These are phyloP conservation scores for Apotomis betuletana DNA, from an alignment of 2,888 invertebrate genomes.

Conservation along the genomic window DNA sequence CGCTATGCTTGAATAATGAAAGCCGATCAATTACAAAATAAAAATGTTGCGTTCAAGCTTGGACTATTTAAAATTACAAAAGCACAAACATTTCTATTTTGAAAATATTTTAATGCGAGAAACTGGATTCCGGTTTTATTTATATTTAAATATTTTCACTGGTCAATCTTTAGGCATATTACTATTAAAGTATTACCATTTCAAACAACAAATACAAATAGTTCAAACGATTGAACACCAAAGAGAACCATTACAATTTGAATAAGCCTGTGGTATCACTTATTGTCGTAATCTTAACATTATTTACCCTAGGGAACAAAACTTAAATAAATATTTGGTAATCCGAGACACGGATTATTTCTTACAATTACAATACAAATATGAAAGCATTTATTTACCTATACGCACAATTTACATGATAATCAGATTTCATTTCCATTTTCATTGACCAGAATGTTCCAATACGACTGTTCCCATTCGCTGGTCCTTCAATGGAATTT, in stretches of 20 bases:
- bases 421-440: slow-evolving; percentile 29
- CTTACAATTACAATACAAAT: slow-evolving; percentile 10
- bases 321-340: slow-evolving; percentile 32
- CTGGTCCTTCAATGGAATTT: slow-evolving; percentile 26
- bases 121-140: too few species aligned
- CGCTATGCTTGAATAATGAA: too few species aligned
- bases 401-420: slow-evolving; percentile 12
- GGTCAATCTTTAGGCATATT: too few species aligned
- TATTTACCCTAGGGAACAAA: slow-evolving; percentile 35
- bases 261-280: slow-evolving; percentile 2
- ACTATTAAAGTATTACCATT: background rate
- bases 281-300: slow-evolving; percentile 1
- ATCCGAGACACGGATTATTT: slow-evolving; percentile 26
- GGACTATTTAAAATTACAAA: too few species aligned
- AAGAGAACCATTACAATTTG: slow-evolving; percentile 8
- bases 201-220: slow-evolving; percentile 9
- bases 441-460: slow-evolving; percentile 15
- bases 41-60: too few species aligned
- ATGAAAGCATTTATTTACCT: slow-evolving; percentile 19
- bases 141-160: too few species aligned
- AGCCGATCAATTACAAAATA: too few species aligned
- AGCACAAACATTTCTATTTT: too few species aligned
- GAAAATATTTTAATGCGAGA: too few species aligned
- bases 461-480: background rate
- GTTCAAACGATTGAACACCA: background rate